Percentiles rank a stretch among this genome's conserved stretches.
Conservation (phyloP, 2,113 vertebrate genomes). For the Rhinogobius similis region DNA sequence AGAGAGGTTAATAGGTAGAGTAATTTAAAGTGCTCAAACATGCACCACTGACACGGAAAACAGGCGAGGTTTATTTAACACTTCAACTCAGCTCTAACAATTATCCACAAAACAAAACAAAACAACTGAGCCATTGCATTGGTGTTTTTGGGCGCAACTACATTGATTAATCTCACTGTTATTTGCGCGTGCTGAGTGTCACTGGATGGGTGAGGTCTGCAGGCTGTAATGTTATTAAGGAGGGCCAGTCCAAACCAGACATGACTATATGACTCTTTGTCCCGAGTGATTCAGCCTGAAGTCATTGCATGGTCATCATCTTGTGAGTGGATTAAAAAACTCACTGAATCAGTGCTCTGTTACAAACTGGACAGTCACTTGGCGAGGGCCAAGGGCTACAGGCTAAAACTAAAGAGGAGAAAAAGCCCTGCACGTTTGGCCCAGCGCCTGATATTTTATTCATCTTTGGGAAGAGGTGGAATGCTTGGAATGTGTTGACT, state of each 20-base stretch:
- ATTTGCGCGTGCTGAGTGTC: slow-evolving; percentile 7
- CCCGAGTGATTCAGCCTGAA: slow-evolving; percentile 41
- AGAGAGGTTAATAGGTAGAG: no score
- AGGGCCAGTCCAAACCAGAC: slow-evolving; percentile 42
- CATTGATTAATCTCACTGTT: slow-evolving; percentile 7
- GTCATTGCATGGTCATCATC: slow-evolving; percentile 38
- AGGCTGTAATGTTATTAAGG: slow-evolving; percentile 20
- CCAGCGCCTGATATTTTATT: slow-evolving; percentile 76
- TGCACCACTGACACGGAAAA: neutral
- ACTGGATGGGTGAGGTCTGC: slow-evolving; percentile 19
- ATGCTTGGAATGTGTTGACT: slow-evolving; percentile 88
- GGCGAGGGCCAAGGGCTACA: slow-evolving; percentile 1
- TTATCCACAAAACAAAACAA: neutral
- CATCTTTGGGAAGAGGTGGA: slow-evolving; percentile 77
- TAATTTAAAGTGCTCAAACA: no score
- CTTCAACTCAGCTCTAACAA: neutral
- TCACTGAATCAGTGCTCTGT: slow-evolving; percentile 11
- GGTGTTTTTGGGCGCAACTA: slow-evolving; percentile 12
- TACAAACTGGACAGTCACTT: slow-evolving; percentile 51
- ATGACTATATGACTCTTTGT: slow-evolving; percentile 35
- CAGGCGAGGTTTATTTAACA: neutral
- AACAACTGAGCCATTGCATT: neutral
- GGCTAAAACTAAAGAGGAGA: slow-evolving; percentile 30
- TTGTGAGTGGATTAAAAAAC: slow-evolving; percentile 38
- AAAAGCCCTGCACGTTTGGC: slow-evolving; percentile 19